Evolutionary conservation across 1,140 invertebrate genomes (phyloP).

Genomic region (Drosophila azteca): DNA sequence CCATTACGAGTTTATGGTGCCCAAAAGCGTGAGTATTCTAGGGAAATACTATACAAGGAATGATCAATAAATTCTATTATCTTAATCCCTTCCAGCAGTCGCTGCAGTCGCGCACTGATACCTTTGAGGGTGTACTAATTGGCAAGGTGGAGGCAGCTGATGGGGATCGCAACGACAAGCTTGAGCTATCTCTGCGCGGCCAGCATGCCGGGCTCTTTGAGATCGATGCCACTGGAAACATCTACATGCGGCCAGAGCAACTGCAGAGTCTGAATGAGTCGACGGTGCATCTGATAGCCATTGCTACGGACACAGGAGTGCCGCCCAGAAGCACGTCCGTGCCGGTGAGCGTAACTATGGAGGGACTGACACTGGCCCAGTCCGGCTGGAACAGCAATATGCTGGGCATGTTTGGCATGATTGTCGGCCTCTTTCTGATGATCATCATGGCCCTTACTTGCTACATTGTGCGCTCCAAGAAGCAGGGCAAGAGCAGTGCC

Average conservation of each 20-base stretch:
- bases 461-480: slow-evolving; percentile 77
- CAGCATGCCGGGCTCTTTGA: slow-evolving; percentile 87
- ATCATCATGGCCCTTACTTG: slow-evolving; percentile 76
- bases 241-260: slow-evolving; percentile 84
- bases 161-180: slow-evolving; percentile 90
- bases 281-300: slow-evolving; percentile 88
- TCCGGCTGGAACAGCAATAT: slow-evolving; percentile 71
- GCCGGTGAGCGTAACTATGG: slow-evolving; percentile 79
- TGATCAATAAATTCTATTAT: background rate
- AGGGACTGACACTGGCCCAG: slow-evolving; percentile 72
- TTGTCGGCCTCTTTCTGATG: slow-evolving; percentile 73
- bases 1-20: slow-evolving; percentile 91
- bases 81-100: slow-evolving; percentile 51
- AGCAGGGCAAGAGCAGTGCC: slow-evolving; percentile 64
- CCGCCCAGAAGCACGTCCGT: slow-evolving; percentile 80
- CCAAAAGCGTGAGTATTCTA: slow-evolving; percentile 74
- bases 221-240: slow-evolving; percentile 85
- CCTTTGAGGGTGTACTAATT: slow-evolving; percentile 83
- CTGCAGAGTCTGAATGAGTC: slow-evolving; percentile 85
- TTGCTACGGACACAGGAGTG: slow-evolving; percentile 89
- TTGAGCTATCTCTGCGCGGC: slow-evolving; percentile 89
- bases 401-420: slow-evolving; percentile 76
- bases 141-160: slow-evolving; percentile 91
- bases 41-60: no score
- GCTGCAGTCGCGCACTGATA: slow-evolving; percentile 65